Conservation (phyloP, 2,797 vertebrate species). For the Echiichthys vipera region DNA sequence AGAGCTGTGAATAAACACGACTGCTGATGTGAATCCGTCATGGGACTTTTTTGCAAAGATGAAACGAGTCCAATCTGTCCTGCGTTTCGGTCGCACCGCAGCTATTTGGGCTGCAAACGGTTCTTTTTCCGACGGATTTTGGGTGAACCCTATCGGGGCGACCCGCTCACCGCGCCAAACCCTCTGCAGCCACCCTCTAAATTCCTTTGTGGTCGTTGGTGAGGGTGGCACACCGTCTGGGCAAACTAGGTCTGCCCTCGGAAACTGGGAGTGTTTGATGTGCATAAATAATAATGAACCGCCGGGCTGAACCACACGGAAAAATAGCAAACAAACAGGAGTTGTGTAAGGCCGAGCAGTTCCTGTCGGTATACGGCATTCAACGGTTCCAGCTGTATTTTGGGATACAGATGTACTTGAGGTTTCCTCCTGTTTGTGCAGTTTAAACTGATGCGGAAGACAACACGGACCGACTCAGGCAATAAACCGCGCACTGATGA, state of each 20-base stretch:
- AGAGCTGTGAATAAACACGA: constrained; percentile 51
- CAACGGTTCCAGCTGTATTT: constrained; percentile 68
- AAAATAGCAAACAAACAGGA: constrained; percentile 83
- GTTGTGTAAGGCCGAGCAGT: constrained; percentile 82
- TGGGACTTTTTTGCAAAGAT: constrained; percentile 42
- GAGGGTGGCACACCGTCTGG: constrained; percentile 74
- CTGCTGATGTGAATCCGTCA: constrained; percentile 22
- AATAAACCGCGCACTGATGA: constrained; percentile 9
- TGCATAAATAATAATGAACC: constrained; percentile 82
- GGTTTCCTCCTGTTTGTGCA: constrained; percentile 65
- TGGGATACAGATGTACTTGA: constrained; percentile 60
- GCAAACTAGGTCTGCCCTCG: constrained; percentile 63
- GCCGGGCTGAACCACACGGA: constrained; percentile 62
- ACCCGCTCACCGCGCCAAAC: constrained; percentile 52
- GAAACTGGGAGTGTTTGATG: constrained; percentile 80
- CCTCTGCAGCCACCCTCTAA: constrained; percentile 63
- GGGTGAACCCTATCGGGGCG: constrained; percentile 70
- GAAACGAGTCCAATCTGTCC: constrained; percentile 62
- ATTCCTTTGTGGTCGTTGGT: constrained; percentile 73
- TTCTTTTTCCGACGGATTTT: constrained; percentile 66
- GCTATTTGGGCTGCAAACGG: constrained; percentile 78
- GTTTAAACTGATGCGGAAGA: constrained; percentile 12
- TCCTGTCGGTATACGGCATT: constrained; percentile 70
- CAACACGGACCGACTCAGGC: background rate
- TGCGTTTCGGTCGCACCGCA: constrained; percentile 60